phyloP scores from a whole-genome alignment of 2,113 vertebrate species.

The Promerops cafer region DNA sequence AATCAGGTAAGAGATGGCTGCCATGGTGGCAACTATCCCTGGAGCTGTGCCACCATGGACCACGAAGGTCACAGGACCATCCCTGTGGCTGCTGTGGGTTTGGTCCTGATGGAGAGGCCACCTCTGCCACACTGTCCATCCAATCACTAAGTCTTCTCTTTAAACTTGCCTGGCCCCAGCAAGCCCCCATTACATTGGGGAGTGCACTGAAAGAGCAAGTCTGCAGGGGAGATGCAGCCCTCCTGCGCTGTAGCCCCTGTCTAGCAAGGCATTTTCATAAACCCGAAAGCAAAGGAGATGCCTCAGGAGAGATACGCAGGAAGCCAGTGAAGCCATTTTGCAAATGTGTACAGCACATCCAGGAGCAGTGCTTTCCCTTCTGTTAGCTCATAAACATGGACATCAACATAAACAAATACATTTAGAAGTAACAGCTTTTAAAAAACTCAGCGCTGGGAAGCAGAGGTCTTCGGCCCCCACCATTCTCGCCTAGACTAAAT shows the following conservation, averaged over 20 bases:
- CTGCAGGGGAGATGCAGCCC: no score
- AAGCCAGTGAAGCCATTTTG: neutral
- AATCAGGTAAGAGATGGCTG: neutral
- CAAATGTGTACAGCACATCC: neutral
- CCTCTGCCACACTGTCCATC: fast-evolving
- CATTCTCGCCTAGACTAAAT: slow-evolving; percentile 40
- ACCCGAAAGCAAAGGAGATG: neutral
- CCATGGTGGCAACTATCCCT: neutral
- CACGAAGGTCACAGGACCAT: neutral
- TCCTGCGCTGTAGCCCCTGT: neutral
- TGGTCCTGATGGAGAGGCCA: neutral
- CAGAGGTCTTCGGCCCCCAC: neutral
- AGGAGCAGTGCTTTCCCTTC: neutral
- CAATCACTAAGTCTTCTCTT: neutral
- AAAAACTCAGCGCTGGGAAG: neutral
- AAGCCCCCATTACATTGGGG: fast-evolving
- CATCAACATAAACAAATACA: slow-evolving; percentile 1
- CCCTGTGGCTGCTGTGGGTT: neutral
- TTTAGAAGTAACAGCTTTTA: neutral
- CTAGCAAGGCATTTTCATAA: neutral
- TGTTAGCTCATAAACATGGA: neutral
- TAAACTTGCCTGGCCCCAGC: neutral
- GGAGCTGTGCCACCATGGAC: neutral
- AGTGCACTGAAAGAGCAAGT: fast-evolving
- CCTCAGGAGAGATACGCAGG: neutral